These are phyloP conservation scores for Atherinosoma microstoma DNA, from an alignment of 2,797 vertebrate genomes.

Conservation along the genomic window DNA sequence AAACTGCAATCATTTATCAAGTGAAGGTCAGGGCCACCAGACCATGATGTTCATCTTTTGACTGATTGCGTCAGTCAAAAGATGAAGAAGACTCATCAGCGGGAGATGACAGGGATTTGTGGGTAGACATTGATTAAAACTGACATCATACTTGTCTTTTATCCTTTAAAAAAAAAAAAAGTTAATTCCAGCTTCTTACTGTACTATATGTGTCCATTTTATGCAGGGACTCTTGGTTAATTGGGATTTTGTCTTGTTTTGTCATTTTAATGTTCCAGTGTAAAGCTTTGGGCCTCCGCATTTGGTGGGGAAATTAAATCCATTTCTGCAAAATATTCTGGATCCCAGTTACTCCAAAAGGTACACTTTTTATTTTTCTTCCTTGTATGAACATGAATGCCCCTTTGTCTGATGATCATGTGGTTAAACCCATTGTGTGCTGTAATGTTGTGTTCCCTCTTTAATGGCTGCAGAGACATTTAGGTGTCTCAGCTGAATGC, in stretches of 20 bases:
- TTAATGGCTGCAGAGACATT: constrained; percentile 64
- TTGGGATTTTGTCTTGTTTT: constrained; percentile 1
- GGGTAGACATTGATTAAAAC: not conserved
- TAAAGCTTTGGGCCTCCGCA: constrained; percentile 98
- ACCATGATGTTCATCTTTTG: not conserved
- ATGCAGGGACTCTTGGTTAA: not conserved
- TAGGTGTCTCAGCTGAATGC: constrained; percentile 70
- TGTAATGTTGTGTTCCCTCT: constrained; percentile 48
- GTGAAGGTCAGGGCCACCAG: not conserved
- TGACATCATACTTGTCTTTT: not conserved
- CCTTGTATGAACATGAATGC: constrained; percentile 15
- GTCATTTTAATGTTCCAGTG: constrained; percentile 77
- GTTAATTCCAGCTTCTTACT: not conserved
- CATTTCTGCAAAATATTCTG: constrained; percentile 96
- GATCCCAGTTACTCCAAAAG: constrained; percentile 97
- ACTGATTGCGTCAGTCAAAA: not conserved
- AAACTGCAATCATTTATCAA: constrained; percentile 6
- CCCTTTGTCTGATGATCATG: constrained; percentile 47
- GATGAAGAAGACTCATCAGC: not conserved
- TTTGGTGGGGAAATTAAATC: constrained; percentile 99
- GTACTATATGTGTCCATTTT: not conserved
- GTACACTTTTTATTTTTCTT: constrained; percentile 75
- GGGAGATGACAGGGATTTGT: not conserved
- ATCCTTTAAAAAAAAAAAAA: not conserved
- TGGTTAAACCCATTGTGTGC: constrained; percentile 37